Evolutionary conservation across 1,140 invertebrate genomes (phyloP).

Genomic region (Thrips palmi): DNA sequence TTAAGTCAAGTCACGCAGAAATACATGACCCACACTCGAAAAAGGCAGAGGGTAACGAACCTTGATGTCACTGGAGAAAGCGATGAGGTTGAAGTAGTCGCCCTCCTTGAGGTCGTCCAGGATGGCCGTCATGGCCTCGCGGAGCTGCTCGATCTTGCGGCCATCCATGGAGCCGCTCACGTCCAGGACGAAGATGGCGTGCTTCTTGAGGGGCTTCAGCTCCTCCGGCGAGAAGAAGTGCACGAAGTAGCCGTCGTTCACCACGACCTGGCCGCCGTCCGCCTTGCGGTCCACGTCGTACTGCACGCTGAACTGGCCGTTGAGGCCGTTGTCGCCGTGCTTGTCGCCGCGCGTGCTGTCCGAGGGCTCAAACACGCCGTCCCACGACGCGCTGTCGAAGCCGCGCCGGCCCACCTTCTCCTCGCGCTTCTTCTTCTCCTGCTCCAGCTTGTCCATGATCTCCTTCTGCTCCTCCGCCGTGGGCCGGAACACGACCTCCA

Average conservation of each 20-base stretch:
- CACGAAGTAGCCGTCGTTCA: conserved; percentile 56
- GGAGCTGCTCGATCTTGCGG: conserved; percentile 39
- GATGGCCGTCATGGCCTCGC: conserved; percentile 45
- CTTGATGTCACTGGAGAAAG: conserved; percentile 32
- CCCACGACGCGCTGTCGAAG: too few relatives aligned
- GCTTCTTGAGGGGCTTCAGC: conserved; percentile 38
- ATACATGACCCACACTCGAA: neutral
- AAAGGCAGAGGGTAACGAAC: conserved; percentile 26
- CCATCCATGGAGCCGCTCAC: conserved; percentile 49
- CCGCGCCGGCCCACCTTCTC: too few relatives aligned
- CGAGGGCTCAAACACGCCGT: neutral
- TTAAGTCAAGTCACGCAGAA: too few relatives aligned
- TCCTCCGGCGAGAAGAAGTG: conserved; percentile 49
- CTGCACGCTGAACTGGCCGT: conserved; percentile 40
- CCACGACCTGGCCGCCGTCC: conserved; percentile 32
- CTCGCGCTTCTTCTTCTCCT: neutral
- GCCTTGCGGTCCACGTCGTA: conserved; percentile 36
- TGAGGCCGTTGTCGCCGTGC: conserved; percentile 25
- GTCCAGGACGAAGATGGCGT: conserved; percentile 53
- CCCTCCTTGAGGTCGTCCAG: conserved; percentile 33
- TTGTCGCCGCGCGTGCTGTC: neutral
- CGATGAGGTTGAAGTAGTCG: conserved; percentile 46
- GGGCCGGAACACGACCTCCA: conserved; percentile 15
- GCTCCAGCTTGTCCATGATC: neutral
- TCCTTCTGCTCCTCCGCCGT: conserved; percentile 10